phyloP scores from a whole-genome alignment of 2,797 vertebrate species.

The Mionectes olivaceus region DNA sequence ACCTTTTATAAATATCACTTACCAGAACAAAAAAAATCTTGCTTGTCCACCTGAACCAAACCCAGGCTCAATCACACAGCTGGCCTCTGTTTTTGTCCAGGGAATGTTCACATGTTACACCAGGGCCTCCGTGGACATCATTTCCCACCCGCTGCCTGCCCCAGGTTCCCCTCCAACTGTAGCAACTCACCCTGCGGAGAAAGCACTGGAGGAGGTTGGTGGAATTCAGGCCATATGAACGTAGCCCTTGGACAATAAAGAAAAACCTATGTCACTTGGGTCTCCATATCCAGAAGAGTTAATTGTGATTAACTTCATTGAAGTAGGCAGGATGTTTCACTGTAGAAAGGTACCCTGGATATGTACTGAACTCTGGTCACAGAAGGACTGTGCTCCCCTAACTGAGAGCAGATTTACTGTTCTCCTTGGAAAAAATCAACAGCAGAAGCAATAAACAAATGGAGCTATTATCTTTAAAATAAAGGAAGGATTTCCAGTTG shows the following conservation, averaged over 20 bases:
- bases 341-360: slow-evolving; percentile 15
- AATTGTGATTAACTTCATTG: slow-evolving; percentile 28
- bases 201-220: neutral
- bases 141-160: neutral
- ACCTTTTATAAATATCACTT: neutral
- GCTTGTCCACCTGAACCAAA: neutral
- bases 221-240: neutral
- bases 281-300: slow-evolving; percentile 38
- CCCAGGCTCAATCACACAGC: neutral
- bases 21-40: neutral
- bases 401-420: slow-evolving; percentile 53
- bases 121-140: neutral
- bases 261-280: slow-evolving; percentile 25
- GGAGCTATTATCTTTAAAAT: slow-evolving; percentile 68
- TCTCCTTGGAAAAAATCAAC: slow-evolving; percentile 66
- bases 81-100: neutral
- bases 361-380: neutral
- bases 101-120: neutral
- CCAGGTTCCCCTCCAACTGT: neutral
- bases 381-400: neutral
- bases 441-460: slow-evolving; percentile 62
- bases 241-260: neutral
- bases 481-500: slow-evolving; percentile 76
- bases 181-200: neutral
- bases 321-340: slow-evolving; percentile 8